phyloP scores from a whole-genome alignment of 2,797 vertebrate species.

The Hippopotamyrus pictus region DNA sequence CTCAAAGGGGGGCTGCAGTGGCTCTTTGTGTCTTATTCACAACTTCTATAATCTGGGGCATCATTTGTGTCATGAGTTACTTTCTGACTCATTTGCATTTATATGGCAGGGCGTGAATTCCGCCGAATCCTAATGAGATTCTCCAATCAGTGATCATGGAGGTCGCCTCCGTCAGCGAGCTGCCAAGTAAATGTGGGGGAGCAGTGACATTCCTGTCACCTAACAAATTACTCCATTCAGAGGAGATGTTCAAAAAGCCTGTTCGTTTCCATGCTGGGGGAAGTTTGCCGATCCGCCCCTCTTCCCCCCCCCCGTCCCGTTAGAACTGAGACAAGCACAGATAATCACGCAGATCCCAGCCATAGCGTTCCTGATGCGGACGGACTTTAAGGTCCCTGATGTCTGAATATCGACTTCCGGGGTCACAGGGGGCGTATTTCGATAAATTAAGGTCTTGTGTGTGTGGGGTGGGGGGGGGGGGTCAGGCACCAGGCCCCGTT shows the following conservation, averaged over 20 bases:
- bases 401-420: background rate
- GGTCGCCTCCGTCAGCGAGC: constrained; percentile 11
- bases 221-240: background rate
- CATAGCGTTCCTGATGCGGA: background rate
- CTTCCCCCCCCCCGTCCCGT: background rate
- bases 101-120: constrained; percentile 24
- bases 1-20: background rate
- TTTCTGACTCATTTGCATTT: constrained; percentile 44
- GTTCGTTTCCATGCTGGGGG: background rate
- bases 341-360: background rate
- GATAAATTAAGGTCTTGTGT: background rate
- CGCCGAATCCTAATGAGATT: constrained; percentile 26
- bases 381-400: background rate
- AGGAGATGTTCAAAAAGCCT: background rate
- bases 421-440: background rate
- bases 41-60: constrained; percentile 14
- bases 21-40: background rate
- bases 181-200: background rate
- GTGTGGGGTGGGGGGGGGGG: background rate
- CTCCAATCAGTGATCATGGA: background rate
- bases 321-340: background rate
- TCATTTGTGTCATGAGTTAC: constrained; percentile 33
- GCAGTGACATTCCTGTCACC: background rate
- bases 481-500: too few relatives aligned
- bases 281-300: background rate